Base-by-base conservation (phyloP, 2,113 vertebrate species). In the Cricetomys ansorgei region DNA sequence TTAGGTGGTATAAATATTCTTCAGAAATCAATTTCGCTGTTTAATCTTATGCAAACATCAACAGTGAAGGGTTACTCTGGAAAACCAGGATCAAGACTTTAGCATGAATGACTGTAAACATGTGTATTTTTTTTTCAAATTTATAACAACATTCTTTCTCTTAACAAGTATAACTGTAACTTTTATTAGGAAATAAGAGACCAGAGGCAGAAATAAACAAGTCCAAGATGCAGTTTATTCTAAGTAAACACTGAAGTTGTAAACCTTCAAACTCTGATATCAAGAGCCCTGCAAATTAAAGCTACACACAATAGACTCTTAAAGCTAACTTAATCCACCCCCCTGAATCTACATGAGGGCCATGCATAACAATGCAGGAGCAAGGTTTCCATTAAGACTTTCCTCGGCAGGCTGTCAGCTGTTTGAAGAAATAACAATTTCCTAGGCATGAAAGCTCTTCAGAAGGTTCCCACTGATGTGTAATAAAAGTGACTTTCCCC, bases 371-470 rank as follows among this genome's bases (percentile, higher is more conserved):
- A 99, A 99, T 99, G 98, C 98, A 98, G 70, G 98, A 98, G 98
- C 99, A 99, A 99, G 98, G 99, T 99, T 99, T 99, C 99, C 99
- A 99, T 99, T 99, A 99, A 97, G 98, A 99, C 98, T 99, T 98
- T 98, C 99, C 99, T 99, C 99, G 98, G 99, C 99, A 99, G 99
- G 99, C 98, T 99, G 99, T 99, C 99, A 99, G 98, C 98, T 98
- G 99, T 99, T 99, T 99, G 98, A 99, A 99, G 99, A 99, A 99
- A 99, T 99, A 99, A 99, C 99, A 99, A 99, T 99, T 99, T 99
- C 99, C 99, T 99, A 99, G 99, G 99, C 99, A 98, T 99, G 99
- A 99, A 99, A 99, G 98, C 98, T 98, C 98, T 98, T 98, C 97
- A 98, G 98, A 98, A 98, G 98, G 98, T 98, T 98, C 99, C 98